Conservation (phyloP, 2,888 invertebrate genomes). For the Pollenia griseotomentosa region DNA sequence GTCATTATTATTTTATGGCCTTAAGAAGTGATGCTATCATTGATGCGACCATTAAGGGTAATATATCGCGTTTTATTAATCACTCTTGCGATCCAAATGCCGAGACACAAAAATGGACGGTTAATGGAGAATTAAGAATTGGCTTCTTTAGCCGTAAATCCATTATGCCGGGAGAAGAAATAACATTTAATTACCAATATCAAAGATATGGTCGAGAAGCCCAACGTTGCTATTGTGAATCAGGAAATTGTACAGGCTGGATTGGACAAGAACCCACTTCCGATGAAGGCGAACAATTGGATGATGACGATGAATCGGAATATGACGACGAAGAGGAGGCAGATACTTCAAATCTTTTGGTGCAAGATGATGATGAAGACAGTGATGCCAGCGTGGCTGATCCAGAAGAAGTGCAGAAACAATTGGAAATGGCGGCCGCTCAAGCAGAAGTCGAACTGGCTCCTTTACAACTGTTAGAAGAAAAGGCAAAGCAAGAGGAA, state of each 20-base stretch:
- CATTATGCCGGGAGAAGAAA: constrained; percentile 95
- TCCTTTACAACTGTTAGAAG: constrained; percentile 58
- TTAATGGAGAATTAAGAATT: constrained; percentile 95
- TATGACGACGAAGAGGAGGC: constrained; percentile 84
- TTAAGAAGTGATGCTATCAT: constrained; percentile 96
- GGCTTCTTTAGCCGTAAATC: constrained; percentile 97
- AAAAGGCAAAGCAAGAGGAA: constrained; percentile 39
- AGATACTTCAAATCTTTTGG: constrained; percentile 77
- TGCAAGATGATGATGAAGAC: constrained; percentile 84
- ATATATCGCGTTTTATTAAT: constrained; percentile 98
- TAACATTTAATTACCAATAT: constrained; percentile 99
- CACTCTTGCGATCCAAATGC: constrained; percentile 99
- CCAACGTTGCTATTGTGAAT: constrained; percentile 97
- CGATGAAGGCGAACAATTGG: constrained; percentile 86
- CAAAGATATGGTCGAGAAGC: constrained; percentile 98
- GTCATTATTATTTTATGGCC: constrained; percentile 99
- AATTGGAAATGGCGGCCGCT: constrained; percentile 74
- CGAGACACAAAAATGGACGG: constrained; percentile 99
- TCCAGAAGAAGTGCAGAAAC: constrained; percentile 73
- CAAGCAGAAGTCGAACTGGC: constrained; percentile 72
- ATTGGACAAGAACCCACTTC: constrained; percentile 95
- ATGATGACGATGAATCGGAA: constrained; percentile 80
- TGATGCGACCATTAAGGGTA: constrained; percentile 98
- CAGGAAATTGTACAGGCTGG: constrained; percentile 96
- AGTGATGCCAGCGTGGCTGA: constrained; percentile 76